A percentile compares a stretch with the other conserved stretches of the same genome.
Conservation (phyloP, 2,797 vertebrate species). For the Trematocara caparti region DNA sequence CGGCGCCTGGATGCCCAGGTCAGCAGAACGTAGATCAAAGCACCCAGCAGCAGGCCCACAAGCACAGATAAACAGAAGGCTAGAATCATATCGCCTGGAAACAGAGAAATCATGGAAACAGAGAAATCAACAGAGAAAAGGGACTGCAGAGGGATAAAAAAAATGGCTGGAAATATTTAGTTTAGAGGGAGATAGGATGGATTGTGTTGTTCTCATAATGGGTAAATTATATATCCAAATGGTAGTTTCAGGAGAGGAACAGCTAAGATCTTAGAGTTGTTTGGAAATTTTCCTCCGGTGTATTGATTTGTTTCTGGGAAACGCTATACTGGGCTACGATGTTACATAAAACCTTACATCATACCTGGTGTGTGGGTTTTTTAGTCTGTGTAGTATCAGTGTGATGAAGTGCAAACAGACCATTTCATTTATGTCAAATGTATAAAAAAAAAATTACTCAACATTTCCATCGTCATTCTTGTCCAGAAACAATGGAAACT, state of each 20-base stretch:
- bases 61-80: conserved; percentile 91
- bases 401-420: background rate
- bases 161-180: conserved; percentile 2
- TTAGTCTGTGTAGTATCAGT: conserved; percentile 3
- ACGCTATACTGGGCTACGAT: conserved; percentile 13
- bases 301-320: conserved; percentile 46
- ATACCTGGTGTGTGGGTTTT: conserved; percentile 42
- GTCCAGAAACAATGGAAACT: background rate
- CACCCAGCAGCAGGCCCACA: conserved; percentile 87
- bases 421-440: background rate
- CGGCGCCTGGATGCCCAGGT: conserved; percentile 85
- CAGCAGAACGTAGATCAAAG: conserved; percentile 84
- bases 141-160: background rate
- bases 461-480: background rate
- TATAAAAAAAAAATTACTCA: background rate
- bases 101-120: background rate
- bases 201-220: conserved; percentile 7
- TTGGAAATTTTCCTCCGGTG: background rate
- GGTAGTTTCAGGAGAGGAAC: background rate
- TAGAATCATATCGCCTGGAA: conserved; percentile 84
- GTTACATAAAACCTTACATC: conserved; percentile 64
- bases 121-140: background rate
- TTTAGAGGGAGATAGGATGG: background rate
- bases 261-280: background rate
- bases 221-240: conserved; percentile 7